Evolutionary conservation across 1,140 invertebrate genomes (phyloP).

Genomic region (Glossosoma conforme): DNA sequence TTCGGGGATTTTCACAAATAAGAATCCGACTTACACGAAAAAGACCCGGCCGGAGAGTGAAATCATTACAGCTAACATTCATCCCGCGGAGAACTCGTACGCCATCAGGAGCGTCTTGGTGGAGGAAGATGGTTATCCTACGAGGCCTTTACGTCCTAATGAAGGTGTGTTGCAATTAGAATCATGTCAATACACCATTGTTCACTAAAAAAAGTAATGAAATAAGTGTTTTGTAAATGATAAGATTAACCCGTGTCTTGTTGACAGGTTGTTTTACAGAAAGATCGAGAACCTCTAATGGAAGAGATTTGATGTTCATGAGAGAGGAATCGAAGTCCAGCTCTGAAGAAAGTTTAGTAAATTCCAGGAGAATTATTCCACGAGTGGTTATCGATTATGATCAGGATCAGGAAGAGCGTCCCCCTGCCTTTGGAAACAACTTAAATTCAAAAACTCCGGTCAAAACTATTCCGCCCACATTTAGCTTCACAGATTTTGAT

Average conservation of each 20-base stretch:
- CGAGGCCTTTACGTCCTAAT: neutral
- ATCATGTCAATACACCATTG: too few species aligned
- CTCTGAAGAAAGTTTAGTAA: constrained; percentile 43
- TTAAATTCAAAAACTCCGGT: neutral
- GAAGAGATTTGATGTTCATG: constrained; percentile 15
- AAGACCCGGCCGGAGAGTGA: constrained; percentile 41
- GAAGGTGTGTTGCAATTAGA: constrained; percentile 6
- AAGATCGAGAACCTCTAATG: too few species aligned
- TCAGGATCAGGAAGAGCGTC: constrained; percentile 38
- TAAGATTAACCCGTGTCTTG: too few species aligned
- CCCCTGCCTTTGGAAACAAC: neutral
- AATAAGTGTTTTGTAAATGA: too few species aligned
- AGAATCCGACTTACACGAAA: constrained; percentile 40
- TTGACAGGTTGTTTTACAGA: constrained; percentile 16
- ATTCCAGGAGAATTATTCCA: constrained; percentile 40
- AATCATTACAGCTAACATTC: constrained; percentile 32
- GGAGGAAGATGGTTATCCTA: neutral
- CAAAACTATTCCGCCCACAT: constrained; percentile 11
- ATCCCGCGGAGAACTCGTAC: constrained; percentile 7
- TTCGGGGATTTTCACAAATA: constrained; percentile 44
- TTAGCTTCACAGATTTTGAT: constrained; percentile 21
- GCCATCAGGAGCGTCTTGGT: neutral
- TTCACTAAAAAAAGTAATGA: too few species aligned
- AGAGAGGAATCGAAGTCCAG: constrained; percentile 45
- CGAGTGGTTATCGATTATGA: constrained; percentile 42